Conservation (phyloP, 37 sponge, comb jelly and placozoan genomes). For the Sycon ciliatum region DNA sequence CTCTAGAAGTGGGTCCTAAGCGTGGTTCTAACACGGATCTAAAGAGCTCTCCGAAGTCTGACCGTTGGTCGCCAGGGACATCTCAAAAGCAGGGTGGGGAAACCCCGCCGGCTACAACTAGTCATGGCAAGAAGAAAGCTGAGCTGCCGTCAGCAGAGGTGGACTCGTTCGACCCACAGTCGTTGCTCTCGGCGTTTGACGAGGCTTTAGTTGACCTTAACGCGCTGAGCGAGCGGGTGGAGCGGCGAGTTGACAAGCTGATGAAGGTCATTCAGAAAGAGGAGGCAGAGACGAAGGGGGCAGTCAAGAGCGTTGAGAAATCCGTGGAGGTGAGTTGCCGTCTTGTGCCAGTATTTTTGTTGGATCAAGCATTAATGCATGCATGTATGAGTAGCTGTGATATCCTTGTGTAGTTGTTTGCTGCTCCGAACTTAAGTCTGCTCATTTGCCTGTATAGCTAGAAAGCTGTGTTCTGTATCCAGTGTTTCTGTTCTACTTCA, state of each 20-base stretch:
- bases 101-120: no score
- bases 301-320: slow-evolving; percentile 43
- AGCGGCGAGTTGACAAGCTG: slow-evolving; percentile 56
- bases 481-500: background rate
- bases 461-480: background rate
- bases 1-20: no score
- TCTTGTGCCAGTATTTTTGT: background rate
- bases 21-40: no score
- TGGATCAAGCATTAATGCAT: background rate
- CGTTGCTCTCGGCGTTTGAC: slow-evolving; percentile 32
- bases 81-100: no score
- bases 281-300: slow-evolving; percentile 44
- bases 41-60: no score
- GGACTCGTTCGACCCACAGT: background rate
- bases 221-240: slow-evolving; percentile 49
- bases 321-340: slow-evolving; percentile 26
- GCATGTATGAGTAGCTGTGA: background rate
- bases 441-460: background rate
- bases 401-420: background rate
- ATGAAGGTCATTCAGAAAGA: slow-evolving; percentile 59
- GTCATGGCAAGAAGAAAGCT: no score
- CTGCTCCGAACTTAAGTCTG: background rate
- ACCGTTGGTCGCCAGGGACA: no score
- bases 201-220: slow-evolving; percentile 35
- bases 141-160: no score